A percentile compares a stretch with the other conserved stretches of the same genome.
These are phyloP conservation scores for Neolamprologus multifasciatus DNA, from an alignment of 2,797 vertebrate species.

Conservation along the genomic window DNA sequence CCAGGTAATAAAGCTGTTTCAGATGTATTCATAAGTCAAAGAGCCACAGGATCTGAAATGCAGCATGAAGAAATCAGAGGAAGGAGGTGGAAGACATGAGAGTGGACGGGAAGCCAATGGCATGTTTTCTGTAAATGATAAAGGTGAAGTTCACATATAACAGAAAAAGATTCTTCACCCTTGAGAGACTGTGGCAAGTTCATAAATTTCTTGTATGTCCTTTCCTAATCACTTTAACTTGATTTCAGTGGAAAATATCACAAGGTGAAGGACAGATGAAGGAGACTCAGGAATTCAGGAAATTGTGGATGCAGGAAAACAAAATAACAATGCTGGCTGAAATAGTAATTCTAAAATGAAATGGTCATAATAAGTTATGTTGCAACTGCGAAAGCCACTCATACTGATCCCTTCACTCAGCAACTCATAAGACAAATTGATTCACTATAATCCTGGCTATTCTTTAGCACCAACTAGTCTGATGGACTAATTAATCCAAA, in stretches of 20 bases:
- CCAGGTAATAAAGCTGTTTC: slow-evolving; percentile 37
- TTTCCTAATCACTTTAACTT: neutral
- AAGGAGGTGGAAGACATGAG: neutral
- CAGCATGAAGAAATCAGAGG: neutral
- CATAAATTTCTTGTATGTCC: neutral
- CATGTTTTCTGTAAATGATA: neutral
- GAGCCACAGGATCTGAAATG: neutral
- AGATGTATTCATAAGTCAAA: slow-evolving; percentile 11
- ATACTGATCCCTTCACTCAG: neutral
- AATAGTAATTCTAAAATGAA: neutral
- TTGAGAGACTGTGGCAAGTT: neutral
- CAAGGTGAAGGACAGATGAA: neutral
- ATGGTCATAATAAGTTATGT: neutral
- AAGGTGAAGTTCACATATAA: neutral
- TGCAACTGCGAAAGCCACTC: neutral
- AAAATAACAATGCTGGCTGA: neutral
- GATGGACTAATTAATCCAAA: neutral
- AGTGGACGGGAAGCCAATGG: neutral
- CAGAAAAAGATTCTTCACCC: neutral
- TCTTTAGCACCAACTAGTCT: neutral
- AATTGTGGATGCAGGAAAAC: neutral
- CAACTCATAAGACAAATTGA: neutral
- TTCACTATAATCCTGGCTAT: neutral
- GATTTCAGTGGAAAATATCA: neutral
- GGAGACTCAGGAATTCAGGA: neutral